Evolutionary conservation across 2,888 invertebrate genomes (phyloP), one percentile per base, ranked within the genome.

Genomic region (Spatulosminthurus flaviceps): DNA sequence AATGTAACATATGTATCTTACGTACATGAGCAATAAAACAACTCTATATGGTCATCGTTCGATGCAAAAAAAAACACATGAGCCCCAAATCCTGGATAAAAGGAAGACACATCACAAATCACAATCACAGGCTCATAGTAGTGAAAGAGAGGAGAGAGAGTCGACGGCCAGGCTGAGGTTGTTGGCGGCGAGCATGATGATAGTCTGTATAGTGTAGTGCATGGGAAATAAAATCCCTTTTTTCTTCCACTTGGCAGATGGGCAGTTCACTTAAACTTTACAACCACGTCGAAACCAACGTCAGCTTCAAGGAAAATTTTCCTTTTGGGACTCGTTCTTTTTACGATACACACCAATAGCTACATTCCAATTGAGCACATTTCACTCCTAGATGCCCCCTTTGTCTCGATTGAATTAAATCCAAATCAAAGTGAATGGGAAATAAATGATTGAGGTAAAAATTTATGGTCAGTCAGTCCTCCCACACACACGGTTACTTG

Each of bases 221-320:
- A 51, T 51, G 51, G 51, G 51, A 51, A 51, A 51, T 51, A 51
- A 51, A 51, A 51, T 51, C 51, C 19, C 1, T 51, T 51, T 51
- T 51, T 51, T 51, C 51, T 51, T 51, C 51, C 16, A 19, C 67
- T 26, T 28, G 61, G 74, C 74, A 74, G 61, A 74, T 74, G 74
- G 74, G 61, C 74, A 69, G 77, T 77, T 70, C 70, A 77, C 77
- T 77, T 77, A 77, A 77, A 77, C 77, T 77, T 77, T 77, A 77
- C 77, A 77, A 51, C 77, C 77, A 77, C 77, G 77, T 77, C 70
- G 70, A 77, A n/a, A 70, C 51, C 51, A 51, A 51, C 19, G n/a
- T n/a, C n/a, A 51, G n/a, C 26, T 16, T 77, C 69, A 69, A 28
- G 60, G 60, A 60, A 28, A 70, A 77, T 70, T 29, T 77, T 69